Conservation (phyloP, 2,888 invertebrate genomes). For the Meandrusa payeni region DNA sequence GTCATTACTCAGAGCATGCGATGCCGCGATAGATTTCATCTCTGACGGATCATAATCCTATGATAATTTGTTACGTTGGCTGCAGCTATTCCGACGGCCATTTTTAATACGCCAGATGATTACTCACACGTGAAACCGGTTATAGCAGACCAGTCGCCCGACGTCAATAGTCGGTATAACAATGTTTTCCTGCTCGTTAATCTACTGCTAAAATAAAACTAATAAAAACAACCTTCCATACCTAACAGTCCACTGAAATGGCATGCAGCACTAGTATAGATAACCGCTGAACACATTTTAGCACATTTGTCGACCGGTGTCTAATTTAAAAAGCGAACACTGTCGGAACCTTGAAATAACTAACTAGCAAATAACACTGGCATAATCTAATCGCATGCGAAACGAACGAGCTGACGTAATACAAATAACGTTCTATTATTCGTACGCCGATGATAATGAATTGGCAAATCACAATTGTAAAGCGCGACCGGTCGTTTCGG, state of each 20-base stretch:
- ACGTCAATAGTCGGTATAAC: constrained; percentile 20
- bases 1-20: constrained; percentile 43
- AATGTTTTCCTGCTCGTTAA: constrained; percentile 26
- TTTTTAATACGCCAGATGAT: constrained; percentile 22
- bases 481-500: constrained; percentile 39
- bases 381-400: constrained; percentile 34
- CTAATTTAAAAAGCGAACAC: constrained; percentile 25
- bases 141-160: constrained; percentile 35
- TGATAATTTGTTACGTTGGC: constrained; percentile 46
- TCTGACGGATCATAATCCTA: constrained; percentile 41
- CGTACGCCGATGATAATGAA: constrained; percentile 2
- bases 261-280: constrained; percentile 1
- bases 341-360: constrained; percentile 30
- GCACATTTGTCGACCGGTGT: too few species aligned
- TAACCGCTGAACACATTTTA: too few species aligned
- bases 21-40: constrained; percentile 43
- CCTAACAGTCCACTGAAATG: neutral
- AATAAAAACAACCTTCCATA: neutral
- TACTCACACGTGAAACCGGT: constrained; percentile 36
- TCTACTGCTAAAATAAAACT: constrained; percentile 7
- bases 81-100: constrained; percentile 27
- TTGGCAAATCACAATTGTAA: constrained; percentile 11
- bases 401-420: constrained; percentile 36
- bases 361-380: constrained; percentile 31
- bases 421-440: constrained; percentile 21